Conservation (phyloP, 35 echinoderm and acorn worm genomes). For the Apostichopus japonicus region DNA sequence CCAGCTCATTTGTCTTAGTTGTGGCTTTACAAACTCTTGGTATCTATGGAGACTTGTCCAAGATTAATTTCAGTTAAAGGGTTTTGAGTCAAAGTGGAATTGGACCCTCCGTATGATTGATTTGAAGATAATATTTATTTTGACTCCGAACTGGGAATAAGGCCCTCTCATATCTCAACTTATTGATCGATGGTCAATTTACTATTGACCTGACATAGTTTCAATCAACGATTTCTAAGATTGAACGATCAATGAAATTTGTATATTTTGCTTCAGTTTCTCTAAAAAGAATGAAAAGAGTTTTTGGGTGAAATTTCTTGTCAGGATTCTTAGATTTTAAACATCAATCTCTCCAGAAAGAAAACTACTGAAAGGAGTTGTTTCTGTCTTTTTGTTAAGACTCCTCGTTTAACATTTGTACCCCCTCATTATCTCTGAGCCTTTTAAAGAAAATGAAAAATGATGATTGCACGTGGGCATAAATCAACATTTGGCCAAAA, state of each 20-base stretch:
- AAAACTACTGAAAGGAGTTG: neutral
- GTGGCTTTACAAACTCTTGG: too few relatives aligned
- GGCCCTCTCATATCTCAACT: neutral
- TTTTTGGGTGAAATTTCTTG: neutral
- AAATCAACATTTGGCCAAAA: conserved; percentile 59
- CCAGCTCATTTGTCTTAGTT: too few relatives aligned
- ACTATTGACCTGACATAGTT: neutral
- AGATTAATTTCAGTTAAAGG: too few relatives aligned
- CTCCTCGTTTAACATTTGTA: conserved; percentile 18
- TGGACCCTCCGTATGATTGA: neutral
- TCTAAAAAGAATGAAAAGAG: neutral
- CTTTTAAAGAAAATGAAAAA: conserved; percentile 56
- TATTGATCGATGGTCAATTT: conserved; percentile 10
- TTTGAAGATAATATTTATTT: neutral
- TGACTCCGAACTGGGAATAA: neutral
- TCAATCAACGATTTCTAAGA: neutral
- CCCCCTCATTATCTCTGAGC: conserved; percentile 27
- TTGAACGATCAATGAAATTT: neutral
- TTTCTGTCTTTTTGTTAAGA: neutral
- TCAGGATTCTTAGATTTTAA: neutral
- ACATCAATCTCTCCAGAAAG: neutral
- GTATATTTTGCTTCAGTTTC: neutral
- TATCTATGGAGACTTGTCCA: too few relatives aligned
- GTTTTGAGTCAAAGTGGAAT: neutral
- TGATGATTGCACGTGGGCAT: conserved; percentile 53